Base-by-base conservation (phyloP, 2,888 invertebrate species). In the Amphimallon solstitiale region DNA sequence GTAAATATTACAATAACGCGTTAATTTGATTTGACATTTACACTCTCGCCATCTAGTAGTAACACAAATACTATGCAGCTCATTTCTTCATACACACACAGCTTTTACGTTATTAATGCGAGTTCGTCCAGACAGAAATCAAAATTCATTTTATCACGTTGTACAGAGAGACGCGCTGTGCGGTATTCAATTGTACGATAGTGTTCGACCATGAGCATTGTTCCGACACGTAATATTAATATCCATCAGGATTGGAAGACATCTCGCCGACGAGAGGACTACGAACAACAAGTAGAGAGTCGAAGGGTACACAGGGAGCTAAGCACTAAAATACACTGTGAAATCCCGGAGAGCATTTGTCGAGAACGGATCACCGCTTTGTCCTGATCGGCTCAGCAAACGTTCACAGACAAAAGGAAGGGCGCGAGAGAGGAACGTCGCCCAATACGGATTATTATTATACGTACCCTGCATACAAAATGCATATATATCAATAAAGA, bases 351-450 rank as follows among this genome's bases (percentile, higher is more conserved):
- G 74, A 77, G 76, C 77, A 75, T 76, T 76, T 76, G 77, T 75
- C 75, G 76, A 74, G 74, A 72, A 73, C 74, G 75, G 73, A 51
- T 74, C 71, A 73, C 71, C 76, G 77, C 78, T 78, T 78, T 77
- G 78, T 77, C 73, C 76, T 77, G 79, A 78, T 78, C 78, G 77
- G 75, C 75, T 78, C 75, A 73, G 78, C 70, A 78, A 78, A 78
- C 77, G 77, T 72, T 73, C 40, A 17, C 73, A 73, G 73, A 76
- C 76, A 77, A 78, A 77, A 74, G 76, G 72, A 75, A 73, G 74
- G 74, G 45, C 9, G 29, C 1, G 56, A 43, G 54, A 23, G 23
- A 40, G 74, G 75, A 77, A 74, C 74, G 74, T 74, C 68, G 67
- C 75, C 73, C 72, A 73, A 15, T 51, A 70, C 72, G 78, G 78